A percentile compares a stretch with the other conserved stretches of the same genome.
Conservation (phyloP, 1,140 invertebrate species). For the Apis cerana region DNA sequence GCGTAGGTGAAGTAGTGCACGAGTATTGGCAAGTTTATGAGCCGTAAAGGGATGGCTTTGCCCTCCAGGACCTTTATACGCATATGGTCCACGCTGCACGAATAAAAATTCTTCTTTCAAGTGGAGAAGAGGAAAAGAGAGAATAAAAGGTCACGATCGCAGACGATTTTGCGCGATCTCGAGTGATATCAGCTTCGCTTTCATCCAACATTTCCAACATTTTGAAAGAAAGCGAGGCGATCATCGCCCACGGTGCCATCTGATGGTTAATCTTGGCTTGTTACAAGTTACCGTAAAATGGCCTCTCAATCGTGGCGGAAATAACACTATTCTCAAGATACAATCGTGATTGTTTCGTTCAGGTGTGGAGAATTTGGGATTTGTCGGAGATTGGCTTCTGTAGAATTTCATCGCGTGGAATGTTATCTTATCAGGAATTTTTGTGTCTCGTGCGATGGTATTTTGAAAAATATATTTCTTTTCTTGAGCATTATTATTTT, state of each 20-base stretch:
- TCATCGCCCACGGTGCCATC: not conserved
- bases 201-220: not conserved
- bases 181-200: conserved; percentile 16
- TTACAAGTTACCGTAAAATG: not conserved
- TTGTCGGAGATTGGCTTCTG: conserved; percentile 4
- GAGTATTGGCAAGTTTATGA: conserved; percentile 54
- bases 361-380: not conserved
- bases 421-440: not conserved
- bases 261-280: conserved; percentile 2
- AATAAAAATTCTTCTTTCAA: conserved; percentile 52
- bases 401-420: not conserved
- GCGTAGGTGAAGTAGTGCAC: conserved; percentile 57
- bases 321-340: not conserved
- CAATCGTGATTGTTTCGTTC: not conserved
- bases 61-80: conserved; percentile 15
- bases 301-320: not conserved
- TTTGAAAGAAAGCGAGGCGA: not conserved
- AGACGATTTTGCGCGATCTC: conserved; percentile 7
- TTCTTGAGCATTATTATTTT: too few relatives aligned
- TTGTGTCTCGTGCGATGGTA: not conserved
- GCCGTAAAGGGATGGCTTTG: conserved; percentile 33
- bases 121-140: not conserved
- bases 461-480: too few relatives aligned
- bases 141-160: conserved; percentile 11
- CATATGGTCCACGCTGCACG: not conserved